phyloP scores from a whole-genome alignment of 2,797 vertebrate species.

The Melanotaenia trifasciata region DNA sequence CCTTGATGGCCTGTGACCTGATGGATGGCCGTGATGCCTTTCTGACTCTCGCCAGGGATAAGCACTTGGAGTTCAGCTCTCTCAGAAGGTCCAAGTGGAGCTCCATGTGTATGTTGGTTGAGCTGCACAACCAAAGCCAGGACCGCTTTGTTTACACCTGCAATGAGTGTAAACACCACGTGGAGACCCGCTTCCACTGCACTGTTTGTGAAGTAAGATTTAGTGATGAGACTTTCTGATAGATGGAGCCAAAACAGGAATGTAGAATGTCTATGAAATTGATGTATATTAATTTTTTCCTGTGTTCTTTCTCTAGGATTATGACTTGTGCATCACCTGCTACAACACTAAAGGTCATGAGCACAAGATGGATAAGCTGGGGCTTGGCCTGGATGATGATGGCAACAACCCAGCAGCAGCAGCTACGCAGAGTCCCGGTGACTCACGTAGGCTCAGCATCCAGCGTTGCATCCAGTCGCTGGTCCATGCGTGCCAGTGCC shows the following conservation, averaged over 20 bases:
- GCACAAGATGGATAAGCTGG: constrained; percentile 99
- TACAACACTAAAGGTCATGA: constrained; percentile 97
- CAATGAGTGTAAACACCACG: constrained; percentile 98
- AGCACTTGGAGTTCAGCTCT: constrained; percentile 97
- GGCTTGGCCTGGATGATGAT: constrained; percentile 95
- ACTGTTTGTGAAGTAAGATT: constrained; percentile 94
- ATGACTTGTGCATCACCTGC: constrained; percentile 97
- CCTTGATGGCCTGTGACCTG: constrained; percentile 94
- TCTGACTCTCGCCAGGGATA: constrained; percentile 95
- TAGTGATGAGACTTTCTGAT: background rate
- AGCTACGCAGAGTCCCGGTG: constrained; percentile 93
- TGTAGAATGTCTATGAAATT: background rate
- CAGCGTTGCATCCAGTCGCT: constrained; percentile 98
- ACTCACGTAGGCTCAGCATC: constrained; percentile 96
- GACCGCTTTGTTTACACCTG: constrained; percentile 98
- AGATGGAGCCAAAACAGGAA: too few relatives aligned
- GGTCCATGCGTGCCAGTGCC: constrained; percentile 97
- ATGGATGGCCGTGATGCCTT: constrained; percentile 99
- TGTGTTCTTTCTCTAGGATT: constrained; percentile 85
- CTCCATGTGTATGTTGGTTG: constrained; percentile 98
- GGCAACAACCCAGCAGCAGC: constrained; percentile 92
- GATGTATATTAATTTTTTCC: background rate
- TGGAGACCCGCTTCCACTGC: constrained; percentile 98
- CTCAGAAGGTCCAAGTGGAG: constrained; percentile 95
- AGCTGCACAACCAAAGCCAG: constrained; percentile 97